Conservation (phyloP, 2,888 invertebrate species). For the Dorcus hopei region DNA sequence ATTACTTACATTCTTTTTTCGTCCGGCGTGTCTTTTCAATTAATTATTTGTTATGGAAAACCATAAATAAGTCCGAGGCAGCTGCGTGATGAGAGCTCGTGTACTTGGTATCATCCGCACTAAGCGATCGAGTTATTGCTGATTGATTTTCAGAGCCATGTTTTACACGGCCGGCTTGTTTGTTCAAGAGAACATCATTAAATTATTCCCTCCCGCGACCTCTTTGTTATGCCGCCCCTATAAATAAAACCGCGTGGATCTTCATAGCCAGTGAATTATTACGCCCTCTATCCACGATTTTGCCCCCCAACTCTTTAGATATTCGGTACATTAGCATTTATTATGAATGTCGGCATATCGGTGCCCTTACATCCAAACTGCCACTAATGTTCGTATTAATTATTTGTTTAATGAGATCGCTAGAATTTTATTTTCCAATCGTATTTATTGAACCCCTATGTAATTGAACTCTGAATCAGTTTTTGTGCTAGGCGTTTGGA, state of each 20-base stretch:
- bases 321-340: constrained; percentile 15
- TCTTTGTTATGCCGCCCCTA: constrained; percentile 39
- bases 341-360: constrained; percentile 1
- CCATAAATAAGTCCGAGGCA: constrained; percentile 20
- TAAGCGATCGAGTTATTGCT: constrained; percentile 40
- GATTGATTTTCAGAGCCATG: constrained; percentile 46
- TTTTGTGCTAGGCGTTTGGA: no score
- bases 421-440: no score
- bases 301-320: constrained; percentile 4
- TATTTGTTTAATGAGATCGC: constrained; percentile 1
- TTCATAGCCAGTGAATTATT: constrained; percentile 40
- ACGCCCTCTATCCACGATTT: constrained; percentile 29
- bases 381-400: constrained; percentile 10
- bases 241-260: constrained; percentile 35
- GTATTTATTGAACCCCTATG: no score
- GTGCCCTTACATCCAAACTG: background rate
- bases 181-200: constrained; percentile 45
- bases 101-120: constrained; percentile 25
- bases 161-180: constrained; percentile 47
- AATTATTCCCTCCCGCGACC: constrained; percentile 47
- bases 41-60: constrained; percentile 19
- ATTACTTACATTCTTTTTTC: no score
- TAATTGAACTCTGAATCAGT: no score
- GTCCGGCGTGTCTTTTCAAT: constrained; percentile 7
- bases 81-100: constrained; percentile 31